Conservation (phyloP, 1,140 invertebrate genomes). For the Drosophila sucinea region DNA sequence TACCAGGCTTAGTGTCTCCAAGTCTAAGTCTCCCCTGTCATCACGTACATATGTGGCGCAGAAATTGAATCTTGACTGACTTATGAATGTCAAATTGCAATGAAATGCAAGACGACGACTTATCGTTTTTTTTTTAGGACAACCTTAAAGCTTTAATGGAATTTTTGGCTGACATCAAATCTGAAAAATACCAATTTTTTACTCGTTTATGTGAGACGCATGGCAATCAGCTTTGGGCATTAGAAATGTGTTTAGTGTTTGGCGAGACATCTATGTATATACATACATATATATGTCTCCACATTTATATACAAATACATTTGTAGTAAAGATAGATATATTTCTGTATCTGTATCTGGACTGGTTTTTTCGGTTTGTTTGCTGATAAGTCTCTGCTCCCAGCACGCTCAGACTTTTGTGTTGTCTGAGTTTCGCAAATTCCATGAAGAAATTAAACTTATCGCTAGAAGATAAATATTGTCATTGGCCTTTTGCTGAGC, state of each 20-base stretch:
- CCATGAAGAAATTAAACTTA: conserved; percentile 26
- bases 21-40: conserved; percentile 20
- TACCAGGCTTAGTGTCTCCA: not conserved
- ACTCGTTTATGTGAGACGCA: conserved; percentile 44
- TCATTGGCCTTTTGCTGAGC: not conserved
- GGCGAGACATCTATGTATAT: conserved; percentile 40
- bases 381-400: conserved; percentile 32
- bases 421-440: conserved; percentile 48
- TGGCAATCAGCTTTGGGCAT: conserved; percentile 51
- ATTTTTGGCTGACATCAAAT: conserved; percentile 38
- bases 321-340: not conserved
- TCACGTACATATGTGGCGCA: conserved; percentile 38
- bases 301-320: conserved; percentile 7
- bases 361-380: conserved; percentile 42
- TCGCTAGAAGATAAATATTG: conserved; percentile 34
- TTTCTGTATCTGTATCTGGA: conserved; percentile 5
- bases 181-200: conserved; percentile 38
- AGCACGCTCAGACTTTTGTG: conserved; percentile 7
- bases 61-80: conserved; percentile 28
- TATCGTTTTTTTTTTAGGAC: conserved; percentile 21
- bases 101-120: conserved; percentile 46
- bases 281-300: conserved; percentile 4
- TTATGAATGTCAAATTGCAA: conserved; percentile 51
- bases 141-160: conserved; percentile 20
- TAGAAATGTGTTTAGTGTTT: conserved; percentile 62